Evolutionary conservation across 2,888 invertebrate genomes (phyloP), one percentile per base, ranked within the genome.

Genomic region (Philhelius pedissequus): DNA sequence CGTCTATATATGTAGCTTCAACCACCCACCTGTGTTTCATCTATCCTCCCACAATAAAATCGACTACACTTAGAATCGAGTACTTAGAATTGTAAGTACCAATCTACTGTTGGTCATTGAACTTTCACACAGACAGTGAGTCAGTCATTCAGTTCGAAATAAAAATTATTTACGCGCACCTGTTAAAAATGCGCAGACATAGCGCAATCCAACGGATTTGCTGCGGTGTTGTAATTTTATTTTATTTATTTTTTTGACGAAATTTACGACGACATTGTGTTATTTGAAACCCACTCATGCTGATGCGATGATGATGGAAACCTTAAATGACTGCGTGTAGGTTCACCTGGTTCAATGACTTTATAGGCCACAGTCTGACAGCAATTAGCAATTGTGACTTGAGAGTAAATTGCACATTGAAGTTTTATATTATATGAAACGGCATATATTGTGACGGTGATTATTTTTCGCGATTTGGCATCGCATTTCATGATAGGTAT

Each of bases 241-340:
- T 6, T 32, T 43, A 1, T 40, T 60, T 62, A n/a, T 25, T 60
- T 66, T 66, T 56, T 69, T 50, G 15, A 69, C 30, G 32, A 68
- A 68, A 76, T 68, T 48, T 76, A 71, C 76, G 66, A 76, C 71
- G 69, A 71, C 62, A 74, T 69, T 48, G 58, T 73, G 82, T 69
- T 64, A 83, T 83, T 83, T 30, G 73, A 83, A 83, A 78, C 82
- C 78, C 82, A 83, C 82, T 82, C 77, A 77, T 77, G 77, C 48
- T 48, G 68, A n/a, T 75, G 22, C 15, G 7, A 60, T 60, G 7
- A 60, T 60, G 60, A 48, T 64, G 77, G 69, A 74, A 74, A 64
- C 73, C 73, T 48, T 64, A 68, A 74, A 73, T 64, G 69, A 78
- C 69, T 78, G 78, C 78, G 78, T 83, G 78, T 69, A 64, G 78